Evolutionary conservation across 1,140 invertebrate genomes (phyloP), one percentile per base, ranked within the genome.

Genomic region (Battus philenor): DNA sequence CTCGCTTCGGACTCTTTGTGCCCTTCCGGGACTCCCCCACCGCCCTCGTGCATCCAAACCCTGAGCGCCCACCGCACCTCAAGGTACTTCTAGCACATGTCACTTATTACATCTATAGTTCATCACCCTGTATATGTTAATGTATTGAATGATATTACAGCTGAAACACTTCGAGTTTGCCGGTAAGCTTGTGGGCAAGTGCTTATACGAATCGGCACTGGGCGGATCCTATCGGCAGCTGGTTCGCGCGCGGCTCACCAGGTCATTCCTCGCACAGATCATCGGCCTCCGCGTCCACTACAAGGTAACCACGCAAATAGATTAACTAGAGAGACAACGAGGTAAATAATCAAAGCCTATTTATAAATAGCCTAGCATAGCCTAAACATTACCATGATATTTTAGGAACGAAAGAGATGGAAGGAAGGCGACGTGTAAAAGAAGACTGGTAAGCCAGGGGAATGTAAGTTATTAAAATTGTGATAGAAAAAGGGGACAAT

Each of bases 181-280:
- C 20, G 97, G 97, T 16, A 93, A 94, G 81, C 90, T 98, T 54
- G 95, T 97, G n/a, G 97, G 96, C 31, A 97, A 97, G 85, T 96
- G 95, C 86, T 82, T 97, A 44, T 97, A 96, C 72, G 96, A 98
- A 83, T 96, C 94, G 31, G 93, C 96, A 6, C 87, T 97, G 8
- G 96, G 96, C 2, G 93, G 94, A 13, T 91, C 92, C 6, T 97
- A 97, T 86, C 87, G 95, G 1, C 95, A 97, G 79, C 85, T 97
- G 44, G 95, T 98, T 8, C 90, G 95, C 46, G 96, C 96, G 0
- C 88, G 94, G 52, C 97, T 98, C 68, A 94, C 95, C 11, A 88
- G 96, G 43, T 97, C 95, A n/a, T 98, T 98, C 86, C 87, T 98
- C 17, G 96, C 96, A 26, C 96, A 97, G 87, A 90, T 98, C 30